Conservation (phyloP, 2,113 vertebrate species). For the Drymodes brunneopygia region DNA sequence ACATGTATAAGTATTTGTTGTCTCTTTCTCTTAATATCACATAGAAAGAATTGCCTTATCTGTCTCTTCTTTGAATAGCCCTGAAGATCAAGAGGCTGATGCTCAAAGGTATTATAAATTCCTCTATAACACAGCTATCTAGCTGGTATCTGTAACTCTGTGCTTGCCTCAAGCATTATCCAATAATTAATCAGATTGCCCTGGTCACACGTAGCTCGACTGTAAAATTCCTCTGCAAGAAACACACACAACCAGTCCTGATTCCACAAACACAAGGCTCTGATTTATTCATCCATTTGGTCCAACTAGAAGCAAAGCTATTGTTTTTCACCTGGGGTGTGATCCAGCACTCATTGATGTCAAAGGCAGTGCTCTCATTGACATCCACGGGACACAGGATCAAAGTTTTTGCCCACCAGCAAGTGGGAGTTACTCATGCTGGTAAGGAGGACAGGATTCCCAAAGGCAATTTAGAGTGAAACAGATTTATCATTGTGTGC, state of each 20-base stretch:
- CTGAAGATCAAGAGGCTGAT: constrained; percentile 54
- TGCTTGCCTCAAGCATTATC: constrained; percentile 41
- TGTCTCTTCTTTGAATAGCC: constrained; percentile 21
- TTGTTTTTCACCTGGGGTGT: constrained; percentile 26
- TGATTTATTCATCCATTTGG: constrained; percentile 43
- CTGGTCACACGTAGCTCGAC: neutral
- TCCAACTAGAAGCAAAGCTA: neutral
- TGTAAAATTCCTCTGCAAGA: constrained; percentile 3
- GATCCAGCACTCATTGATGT: constrained; percentile 14
- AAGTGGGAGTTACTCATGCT: neutral
- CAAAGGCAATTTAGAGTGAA: neutral
- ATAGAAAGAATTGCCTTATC: constrained; percentile 23
- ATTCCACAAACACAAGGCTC: neutral
- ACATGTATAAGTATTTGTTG: neutral
- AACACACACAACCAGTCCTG: neutral
- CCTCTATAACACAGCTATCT: neutral
- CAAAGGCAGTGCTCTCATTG: neutral
- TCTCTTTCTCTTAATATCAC: constrained; percentile 12
- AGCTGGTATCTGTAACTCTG: constrained; percentile 23
- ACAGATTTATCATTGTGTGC: neutral
- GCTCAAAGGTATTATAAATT: constrained; percentile 57
- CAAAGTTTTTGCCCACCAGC: neutral
- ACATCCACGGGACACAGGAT: neutral
- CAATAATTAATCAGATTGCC: constrained; percentile 65
- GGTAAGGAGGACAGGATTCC: neutral